A percentile compares a stretch with the other conserved stretches of the same genome.
Conservation (phyloP, 2,888 invertebrate genomes). For the Scaptomyza caliginosa region DNA sequence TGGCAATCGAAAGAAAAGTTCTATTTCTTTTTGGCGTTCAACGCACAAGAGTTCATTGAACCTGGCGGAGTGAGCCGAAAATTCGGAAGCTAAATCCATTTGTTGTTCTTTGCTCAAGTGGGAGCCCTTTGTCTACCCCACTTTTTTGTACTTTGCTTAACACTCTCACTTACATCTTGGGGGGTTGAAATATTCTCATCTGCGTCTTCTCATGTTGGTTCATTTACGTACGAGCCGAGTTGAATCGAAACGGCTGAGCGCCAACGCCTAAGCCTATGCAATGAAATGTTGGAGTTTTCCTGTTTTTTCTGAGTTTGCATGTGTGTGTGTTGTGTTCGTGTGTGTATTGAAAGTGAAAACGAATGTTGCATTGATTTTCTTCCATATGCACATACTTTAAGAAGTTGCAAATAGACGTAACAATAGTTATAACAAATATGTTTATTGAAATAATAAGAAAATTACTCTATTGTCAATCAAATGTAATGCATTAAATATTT, state of each 20-base stretch:
- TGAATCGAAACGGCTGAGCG: not conserved
- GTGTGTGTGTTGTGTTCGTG: not conserved
- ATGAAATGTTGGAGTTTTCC: conserved; percentile 14
- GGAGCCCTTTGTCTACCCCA: conserved; percentile 33
- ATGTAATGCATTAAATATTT: too few relatives aligned
- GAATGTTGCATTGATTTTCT: not conserved
- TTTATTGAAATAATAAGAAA: too few relatives aligned
- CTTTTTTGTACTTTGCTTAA: conserved; percentile 15
- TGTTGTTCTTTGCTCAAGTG: conserved; percentile 20
- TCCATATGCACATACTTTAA: not conserved
- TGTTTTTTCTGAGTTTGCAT: not conserved
- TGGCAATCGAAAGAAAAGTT: conserved; percentile 31
- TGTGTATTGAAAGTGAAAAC: not conserved
- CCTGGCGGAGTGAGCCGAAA: conserved; percentile 20
- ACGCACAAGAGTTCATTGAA: conserved; percentile 62
- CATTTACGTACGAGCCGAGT: conserved; percentile 43
- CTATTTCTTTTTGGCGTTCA: conserved; percentile 29
- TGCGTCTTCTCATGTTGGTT: conserved; percentile 46
- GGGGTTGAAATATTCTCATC: not conserved
- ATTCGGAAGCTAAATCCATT: conserved; percentile 47
- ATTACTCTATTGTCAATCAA: too few relatives aligned
- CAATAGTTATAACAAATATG: too few relatives aligned
- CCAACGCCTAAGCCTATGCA: conserved; percentile 8
- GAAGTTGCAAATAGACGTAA: not conserved
- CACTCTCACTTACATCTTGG: conserved; percentile 7